Evolutionary conservation across 2,888 invertebrate genomes (phyloP), one percentile per base, ranked within the genome.

Genomic region (Heliconius ethilla): DNA sequence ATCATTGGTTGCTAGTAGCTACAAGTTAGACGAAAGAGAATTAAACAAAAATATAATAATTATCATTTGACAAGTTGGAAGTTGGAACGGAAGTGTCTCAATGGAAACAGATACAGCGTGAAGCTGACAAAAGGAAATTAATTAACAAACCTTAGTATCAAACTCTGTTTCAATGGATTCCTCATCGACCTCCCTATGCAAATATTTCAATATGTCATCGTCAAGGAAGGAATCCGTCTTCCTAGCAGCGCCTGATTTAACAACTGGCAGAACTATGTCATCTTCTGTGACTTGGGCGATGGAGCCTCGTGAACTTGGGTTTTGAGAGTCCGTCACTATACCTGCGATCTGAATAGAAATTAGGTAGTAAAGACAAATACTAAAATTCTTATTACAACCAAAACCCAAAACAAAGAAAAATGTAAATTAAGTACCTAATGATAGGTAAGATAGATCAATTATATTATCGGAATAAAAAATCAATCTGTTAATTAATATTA

Each of bases 101-200:
- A 51, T 18, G 15, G 15, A 45, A 15, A 45, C 45, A 15, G 15
- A 45, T 45, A 45, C 45, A 45, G 45, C 15, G 45, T 45, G 15
- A 45, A 45, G 45, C 45, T 45, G 55, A 22, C 7, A 55, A 9
- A 55, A 55, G 22, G 5, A 9, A 55, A 67, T 74, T 2, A 40
- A 25, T 66, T 51, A 37, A 4, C 59, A 67, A 74, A 75, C 96
- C 93, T 96, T 96, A 3, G 91, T 86, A 86, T 96, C 95, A 86
- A 97, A 96, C 86, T 97, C 97, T 37, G 95, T 95, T 82, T 97
- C 96, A 51, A 97, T 95, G 15, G 95, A 95, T 79, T 96, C 96
- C 78, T 95, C 95, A 83, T 96, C 96, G 25, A 97, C 93, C 86
- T 97, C 96, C 79, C 97, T 89, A 75, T 96, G 95, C 72, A 97